Percentiles rank a stretch among this genome's conserved stretches.
These are phyloP conservation scores for Leptinotarsa juncta DNA, from an alignment of 2,888 invertebrate species.

Conservation along the genomic window DNA sequence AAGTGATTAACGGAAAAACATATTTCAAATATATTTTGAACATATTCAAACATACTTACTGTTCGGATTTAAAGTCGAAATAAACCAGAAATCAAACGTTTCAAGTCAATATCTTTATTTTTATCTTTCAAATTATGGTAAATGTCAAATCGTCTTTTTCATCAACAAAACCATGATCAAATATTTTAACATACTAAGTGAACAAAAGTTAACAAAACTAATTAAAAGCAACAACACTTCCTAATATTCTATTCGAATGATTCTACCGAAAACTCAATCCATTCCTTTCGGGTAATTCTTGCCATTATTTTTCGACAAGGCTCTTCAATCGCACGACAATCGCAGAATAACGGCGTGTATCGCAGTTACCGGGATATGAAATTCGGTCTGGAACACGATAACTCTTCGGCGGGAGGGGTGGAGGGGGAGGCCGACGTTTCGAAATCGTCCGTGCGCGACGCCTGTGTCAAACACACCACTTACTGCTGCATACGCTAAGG, in stretches of 20 bases:
- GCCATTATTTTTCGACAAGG: slow-evolving; percentile 23
- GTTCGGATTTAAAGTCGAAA: too few species aligned
- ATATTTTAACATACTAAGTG: too few species aligned
- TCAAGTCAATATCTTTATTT: too few species aligned
- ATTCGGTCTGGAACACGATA: slow-evolving; percentile 48
- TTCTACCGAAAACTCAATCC: background rate
- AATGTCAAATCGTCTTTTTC: too few species aligned
- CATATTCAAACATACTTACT: too few species aligned
- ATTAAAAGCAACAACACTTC: too few species aligned
- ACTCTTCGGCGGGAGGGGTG: slow-evolving; percentile 37
- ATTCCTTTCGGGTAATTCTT: background rate
- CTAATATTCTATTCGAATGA: background rate
- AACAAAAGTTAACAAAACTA: too few species aligned
- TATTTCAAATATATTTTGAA: background rate
- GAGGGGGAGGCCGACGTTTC: slow-evolving; percentile 26
- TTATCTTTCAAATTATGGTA: too few species aligned
- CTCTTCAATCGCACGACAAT: slow-evolving; percentile 29
- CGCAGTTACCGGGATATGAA: slow-evolving; percentile 40
- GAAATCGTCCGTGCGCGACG: slow-evolving; percentile 58
- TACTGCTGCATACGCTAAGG: slow-evolving; percentile 63
- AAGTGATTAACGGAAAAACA: too few species aligned
- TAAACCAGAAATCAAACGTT: too few species aligned
- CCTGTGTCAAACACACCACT: slow-evolving; percentile 64
- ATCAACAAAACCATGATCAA: too few species aligned
- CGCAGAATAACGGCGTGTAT: slow-evolving; percentile 31